Evolutionary conservation across 2,113 vertebrate species (phyloP).

Genomic region (Tetrao urogallus): DNA sequence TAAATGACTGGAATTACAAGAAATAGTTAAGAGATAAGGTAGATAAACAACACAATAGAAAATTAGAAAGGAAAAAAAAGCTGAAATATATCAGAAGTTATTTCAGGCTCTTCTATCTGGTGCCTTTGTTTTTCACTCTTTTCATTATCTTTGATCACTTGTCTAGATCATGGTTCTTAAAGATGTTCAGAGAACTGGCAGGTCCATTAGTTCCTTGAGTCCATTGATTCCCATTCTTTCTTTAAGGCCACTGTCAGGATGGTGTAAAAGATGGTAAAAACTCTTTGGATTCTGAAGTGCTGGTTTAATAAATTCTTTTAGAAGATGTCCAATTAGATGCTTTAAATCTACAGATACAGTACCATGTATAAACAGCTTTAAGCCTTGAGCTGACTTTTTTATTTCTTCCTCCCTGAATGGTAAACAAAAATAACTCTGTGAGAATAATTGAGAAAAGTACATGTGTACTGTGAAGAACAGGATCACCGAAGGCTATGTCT

Average conservation of each 20-base stretch:
- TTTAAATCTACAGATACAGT: conserved; percentile 22
- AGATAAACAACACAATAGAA: background rate
- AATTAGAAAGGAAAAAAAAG: background rate
- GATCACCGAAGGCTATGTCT: background rate
- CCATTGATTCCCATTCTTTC: conserved; percentile 31
- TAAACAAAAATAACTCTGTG: conserved; percentile 6
- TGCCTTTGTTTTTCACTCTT: conserved; percentile 16
- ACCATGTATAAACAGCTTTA: background rate
- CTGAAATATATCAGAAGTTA: background rate
- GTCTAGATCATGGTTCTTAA: conserved; percentile 27
- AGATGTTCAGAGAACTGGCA: conserved; percentile 16
- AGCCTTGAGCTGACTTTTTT: conserved; percentile 3
- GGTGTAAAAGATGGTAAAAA: conserved; percentile 37
- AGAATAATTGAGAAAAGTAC: background rate
- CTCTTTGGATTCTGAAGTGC: background rate
- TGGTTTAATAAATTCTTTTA: conserved; percentile 29
- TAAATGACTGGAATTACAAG: background rate
- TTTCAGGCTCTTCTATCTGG: background rate
- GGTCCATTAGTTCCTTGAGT: conserved; percentile 40
- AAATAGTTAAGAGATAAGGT: background rate
- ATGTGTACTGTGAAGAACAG: background rate
- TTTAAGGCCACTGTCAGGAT: conserved; percentile 27
- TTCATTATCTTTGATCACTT: conserved; percentile 38
- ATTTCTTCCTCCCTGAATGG: background rate
- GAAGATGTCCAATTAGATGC: conserved; percentile 3